These are phyloP conservation scores for Drosophila subsilvestris DNA, from an alignment of 2,888 invertebrate genomes.

Conservation along the genomic window DNA sequence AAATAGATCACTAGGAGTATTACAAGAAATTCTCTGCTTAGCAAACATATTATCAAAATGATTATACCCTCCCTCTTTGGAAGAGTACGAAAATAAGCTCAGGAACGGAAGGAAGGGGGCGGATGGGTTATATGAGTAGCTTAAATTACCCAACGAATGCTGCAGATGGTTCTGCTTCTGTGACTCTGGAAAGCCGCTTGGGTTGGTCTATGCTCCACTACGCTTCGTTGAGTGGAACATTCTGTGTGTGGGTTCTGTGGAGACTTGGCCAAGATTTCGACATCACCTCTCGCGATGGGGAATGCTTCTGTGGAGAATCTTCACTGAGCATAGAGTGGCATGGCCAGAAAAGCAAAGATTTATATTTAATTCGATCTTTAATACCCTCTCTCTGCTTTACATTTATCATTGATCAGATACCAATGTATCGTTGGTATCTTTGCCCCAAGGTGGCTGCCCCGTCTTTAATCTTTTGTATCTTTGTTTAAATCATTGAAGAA, in stretches of 20 bases:
- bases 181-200: conserved; percentile 31
- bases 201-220: conserved; percentile 41
- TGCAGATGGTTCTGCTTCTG: conserved; percentile 69
- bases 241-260: background rate
- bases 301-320: background rate
- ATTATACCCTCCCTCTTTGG: background rate
- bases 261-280: conserved; percentile 3
- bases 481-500: too few species aligned
- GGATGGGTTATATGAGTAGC: conserved; percentile 47
- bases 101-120: conserved; percentile 8
- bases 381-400: too few species aligned
- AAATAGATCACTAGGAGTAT: too few species aligned
- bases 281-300: background rate
- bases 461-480: too few species aligned
- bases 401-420: too few species aligned
- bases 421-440: too few species aligned
- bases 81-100: conserved; percentile 12
- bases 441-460: too few species aligned
- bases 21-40: too few species aligned
- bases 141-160: conserved; percentile 61
- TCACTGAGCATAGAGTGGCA: background rate
- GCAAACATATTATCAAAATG: background rate
- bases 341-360: background rate
- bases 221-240: conserved; percentile 58
- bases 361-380: too few species aligned